Conservation (phyloP, 2,888 invertebrate species). For the Elysia crispata region DNA sequence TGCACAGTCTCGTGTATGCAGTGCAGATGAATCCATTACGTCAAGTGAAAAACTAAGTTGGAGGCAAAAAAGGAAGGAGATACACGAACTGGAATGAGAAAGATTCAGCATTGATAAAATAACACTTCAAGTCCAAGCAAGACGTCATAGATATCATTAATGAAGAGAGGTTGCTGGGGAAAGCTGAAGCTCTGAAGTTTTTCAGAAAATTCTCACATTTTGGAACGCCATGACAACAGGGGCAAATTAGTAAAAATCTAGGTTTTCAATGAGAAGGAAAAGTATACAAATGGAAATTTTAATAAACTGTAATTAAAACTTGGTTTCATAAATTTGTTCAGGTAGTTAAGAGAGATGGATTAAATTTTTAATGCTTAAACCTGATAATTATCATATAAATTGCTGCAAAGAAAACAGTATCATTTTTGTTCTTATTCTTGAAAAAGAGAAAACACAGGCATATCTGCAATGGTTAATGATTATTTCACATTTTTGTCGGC, state of each 20-base stretch:
- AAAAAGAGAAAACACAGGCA: too few relatives aligned
- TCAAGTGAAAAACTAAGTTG: not conserved
- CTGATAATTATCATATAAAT: not conserved
- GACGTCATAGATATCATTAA: not conserved
- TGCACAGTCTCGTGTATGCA: too few relatives aligned
- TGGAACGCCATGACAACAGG: constrained; percentile 1
- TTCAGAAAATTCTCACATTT: not conserved
- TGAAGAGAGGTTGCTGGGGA: not conserved
- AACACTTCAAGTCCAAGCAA: not conserved
- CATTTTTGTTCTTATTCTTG: too few relatives aligned
- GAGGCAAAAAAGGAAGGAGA: not conserved
- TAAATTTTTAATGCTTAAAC: not conserved
- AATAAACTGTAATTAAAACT: not conserved
- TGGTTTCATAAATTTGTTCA: not conserved
- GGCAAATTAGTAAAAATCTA: constrained; percentile 21
- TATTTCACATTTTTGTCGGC: too few relatives aligned
- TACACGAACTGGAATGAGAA: not conserved
- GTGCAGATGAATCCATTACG: not conserved
- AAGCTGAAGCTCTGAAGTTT: not conserved
- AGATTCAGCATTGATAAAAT: not conserved
- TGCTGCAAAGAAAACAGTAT: too few relatives aligned
- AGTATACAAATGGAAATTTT: constrained; percentile 12
- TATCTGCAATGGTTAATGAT: too few relatives aligned
- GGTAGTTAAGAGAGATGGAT: too few relatives aligned
- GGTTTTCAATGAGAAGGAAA: constrained; percentile 21